phyloP scores from a whole-genome alignment of 2,888 invertebrate genomes.

The Drosophila mulleri region DNA sequence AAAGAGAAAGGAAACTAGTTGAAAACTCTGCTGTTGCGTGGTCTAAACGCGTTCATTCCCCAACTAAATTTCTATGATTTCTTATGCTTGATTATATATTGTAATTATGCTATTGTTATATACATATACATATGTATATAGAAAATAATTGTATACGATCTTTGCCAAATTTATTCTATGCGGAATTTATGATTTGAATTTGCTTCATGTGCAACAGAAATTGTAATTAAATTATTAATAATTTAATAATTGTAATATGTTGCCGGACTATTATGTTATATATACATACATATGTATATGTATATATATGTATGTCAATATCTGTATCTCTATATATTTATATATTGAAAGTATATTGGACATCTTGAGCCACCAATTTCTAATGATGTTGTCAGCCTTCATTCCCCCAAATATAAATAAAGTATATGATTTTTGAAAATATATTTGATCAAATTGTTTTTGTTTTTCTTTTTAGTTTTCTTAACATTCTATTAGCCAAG shows the following conservation, averaged over 20 bases:
- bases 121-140: slow-evolving; percentile 10
- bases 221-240: slow-evolving; percentile 1
- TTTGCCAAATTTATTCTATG: slow-evolving; percentile 16
- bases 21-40: neutral
- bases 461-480: neutral
- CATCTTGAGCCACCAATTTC: neutral
- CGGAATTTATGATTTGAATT: neutral
- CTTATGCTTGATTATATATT: slow-evolving; percentile 3
- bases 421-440: slow-evolving; percentile 2
- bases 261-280: neutral
- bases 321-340: neutral
- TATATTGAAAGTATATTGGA: neutral
- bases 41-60: slow-evolving; percentile 10
- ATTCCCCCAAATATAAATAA: slow-evolving; percentile 9
- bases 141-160: slow-evolving; percentile 25
- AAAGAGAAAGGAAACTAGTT: neutral
- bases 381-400: neutral
- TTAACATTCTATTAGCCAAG: slow-evolving; percentile 3
- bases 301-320: neutral
- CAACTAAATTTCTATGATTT: slow-evolving; percentile 1
- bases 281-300: slow-evolving; percentile 6
- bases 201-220: neutral
- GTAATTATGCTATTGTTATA: slow-evolving; percentile 20
- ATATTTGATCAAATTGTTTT: slow-evolving; percentile 2
- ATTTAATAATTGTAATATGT: neutral